Base-by-base conservation (phyloP, 2,888 invertebrate species). In the Caenorhabditis panamensis region DNA sequence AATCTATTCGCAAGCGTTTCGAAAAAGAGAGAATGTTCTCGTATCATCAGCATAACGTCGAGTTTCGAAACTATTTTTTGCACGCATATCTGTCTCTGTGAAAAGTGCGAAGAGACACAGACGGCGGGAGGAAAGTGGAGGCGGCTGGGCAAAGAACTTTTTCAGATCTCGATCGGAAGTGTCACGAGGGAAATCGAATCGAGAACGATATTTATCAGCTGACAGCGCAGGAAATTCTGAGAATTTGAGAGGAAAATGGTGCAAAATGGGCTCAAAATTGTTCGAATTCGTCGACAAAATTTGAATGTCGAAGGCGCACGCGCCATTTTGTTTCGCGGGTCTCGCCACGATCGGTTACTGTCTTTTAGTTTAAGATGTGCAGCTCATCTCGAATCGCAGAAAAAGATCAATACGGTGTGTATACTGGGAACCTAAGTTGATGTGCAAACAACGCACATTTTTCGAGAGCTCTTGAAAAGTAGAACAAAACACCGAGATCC, bases 51-150 rank as follows among this genome's bases (percentile, higher is more conserved):
- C 66, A 73, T 37, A 59, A 66, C 73, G 73, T 37, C 59, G 58
- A 37, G 53, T 73, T 73, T 73, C 73, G 73, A 73, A 73, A 73
- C 73, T 73, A 68, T 68, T 73, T 64, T 61, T 51, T 49, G 22
- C 28, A 37, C 37, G 63, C 59, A 59, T 54, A 54, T 54, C 73
- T 66, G 6, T 73, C 73, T 73, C 41, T 59, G 49, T 1, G 26
- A 66, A 73, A 59, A 73, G 59, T 18, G 63, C 73, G 41, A 26
- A 22, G 64, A 54, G 64, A 73, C 36, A 37, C 24, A 49, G 47
- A 11, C 16, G 4, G 31, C n/a, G 56, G 47, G 62, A 63, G 51
- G 44, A 49, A 41, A 41, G 16, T 9, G 41, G 41, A 9, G 41
- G 41, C 41, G 16, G 41, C 16, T 28, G n/a, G n/a, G n/a, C n/a